These are phyloP conservation scores for Phylloscopus trochiloides DNA, from an alignment of 2,113 vertebrate species.

Conservation along the genomic window DNA sequence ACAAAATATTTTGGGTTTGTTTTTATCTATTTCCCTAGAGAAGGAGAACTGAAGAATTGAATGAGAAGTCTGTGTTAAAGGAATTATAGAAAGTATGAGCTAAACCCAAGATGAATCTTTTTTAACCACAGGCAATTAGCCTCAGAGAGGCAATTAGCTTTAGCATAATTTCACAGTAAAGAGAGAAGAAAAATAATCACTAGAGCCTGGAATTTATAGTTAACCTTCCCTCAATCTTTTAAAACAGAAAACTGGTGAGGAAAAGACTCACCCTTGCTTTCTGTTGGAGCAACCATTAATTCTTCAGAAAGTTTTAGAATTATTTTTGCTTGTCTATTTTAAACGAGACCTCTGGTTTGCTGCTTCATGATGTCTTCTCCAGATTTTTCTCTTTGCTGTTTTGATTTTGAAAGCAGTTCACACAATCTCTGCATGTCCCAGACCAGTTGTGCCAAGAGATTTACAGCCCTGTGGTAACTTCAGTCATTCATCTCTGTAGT, in stretches of 20 bases:
- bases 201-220: background rate
- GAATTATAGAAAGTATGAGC: background rate
- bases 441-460: background rate
- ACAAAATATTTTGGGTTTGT: rapidly evolving
- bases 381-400: background rate
- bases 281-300: background rate
- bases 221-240: background rate
- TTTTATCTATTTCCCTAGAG: background rate
- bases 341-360: background rate
- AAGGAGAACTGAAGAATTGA: background rate
- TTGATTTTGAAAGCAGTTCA: background rate
- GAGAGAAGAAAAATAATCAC: background rate
- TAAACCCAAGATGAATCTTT: background rate
- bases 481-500: background rate
- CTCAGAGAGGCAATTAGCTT: background rate
- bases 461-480: background rate
- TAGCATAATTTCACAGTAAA: background rate
- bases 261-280: background rate
- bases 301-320: background rate
- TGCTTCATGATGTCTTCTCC: background rate
- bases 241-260: background rate
- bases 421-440: background rate
- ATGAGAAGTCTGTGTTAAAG: background rate
- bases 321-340: background rate
- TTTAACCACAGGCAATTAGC: background rate